Percentiles rank a stretch among this genome's conserved stretches.
Evolutionary conservation across 2,113 vertebrate species (phyloP).

Genomic region (Mionectes macconnelli): DNA sequence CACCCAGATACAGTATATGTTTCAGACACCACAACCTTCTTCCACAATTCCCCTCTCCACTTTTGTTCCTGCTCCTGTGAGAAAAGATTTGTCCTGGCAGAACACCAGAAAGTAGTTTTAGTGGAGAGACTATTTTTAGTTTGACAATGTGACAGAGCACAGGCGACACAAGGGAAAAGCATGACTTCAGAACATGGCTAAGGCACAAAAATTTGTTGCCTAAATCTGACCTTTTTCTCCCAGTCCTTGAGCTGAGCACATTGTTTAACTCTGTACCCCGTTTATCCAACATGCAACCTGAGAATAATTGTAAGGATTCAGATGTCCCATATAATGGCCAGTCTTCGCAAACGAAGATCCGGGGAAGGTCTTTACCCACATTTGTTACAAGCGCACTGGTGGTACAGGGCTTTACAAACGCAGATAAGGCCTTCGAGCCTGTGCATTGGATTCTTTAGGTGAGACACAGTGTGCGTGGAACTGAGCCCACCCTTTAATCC

Average conservation of each 20-base stretch:
- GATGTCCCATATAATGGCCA: too few relatives aligned
- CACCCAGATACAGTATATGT: not conserved
- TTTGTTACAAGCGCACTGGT: too few relatives aligned
- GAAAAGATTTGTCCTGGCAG: not conserved
- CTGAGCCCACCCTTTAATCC: too few relatives aligned
- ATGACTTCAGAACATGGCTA: rapidly evolving
- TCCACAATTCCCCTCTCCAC: not conserved
- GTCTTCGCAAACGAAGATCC: too few relatives aligned
- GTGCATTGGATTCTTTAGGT: too few relatives aligned
- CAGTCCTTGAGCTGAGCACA: not conserved
- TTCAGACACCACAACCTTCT: not conserved
- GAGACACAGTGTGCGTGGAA: too few relatives aligned
- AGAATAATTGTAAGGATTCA: not conserved
- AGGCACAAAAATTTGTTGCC: not conserved
- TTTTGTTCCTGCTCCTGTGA: not conserved
- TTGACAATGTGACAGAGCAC: not conserved
- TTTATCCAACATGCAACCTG: not conserved
- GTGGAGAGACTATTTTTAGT: not conserved
- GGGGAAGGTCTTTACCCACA: too few relatives aligned
- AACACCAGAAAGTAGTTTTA: not conserved
- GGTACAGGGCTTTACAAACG: too few relatives aligned
- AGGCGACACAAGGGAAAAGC: not conserved
- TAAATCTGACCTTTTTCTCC: not conserved
- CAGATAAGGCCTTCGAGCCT: too few relatives aligned
- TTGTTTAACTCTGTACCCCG: not conserved